Base-by-base conservation (phyloP, 1,140 invertebrate species). In the Teleogryllus occipitalis region DNA sequence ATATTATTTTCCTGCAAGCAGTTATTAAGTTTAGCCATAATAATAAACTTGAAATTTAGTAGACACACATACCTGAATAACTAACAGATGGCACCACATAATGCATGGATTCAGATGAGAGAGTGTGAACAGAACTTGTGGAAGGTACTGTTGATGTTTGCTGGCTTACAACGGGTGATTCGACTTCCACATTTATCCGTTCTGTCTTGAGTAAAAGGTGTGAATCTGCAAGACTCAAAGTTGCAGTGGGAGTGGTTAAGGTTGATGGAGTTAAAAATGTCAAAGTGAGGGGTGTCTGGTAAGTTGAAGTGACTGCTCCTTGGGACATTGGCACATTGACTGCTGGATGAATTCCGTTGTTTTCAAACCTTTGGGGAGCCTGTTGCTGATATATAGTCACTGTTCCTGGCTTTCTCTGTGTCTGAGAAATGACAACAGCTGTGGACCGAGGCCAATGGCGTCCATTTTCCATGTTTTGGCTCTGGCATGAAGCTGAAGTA, bases 131-230 rank as follows among this genome's bases (percentile, higher is more conserved):
- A 7, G 14, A 39, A 73, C 54, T 54, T 21, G 21, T 75, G 21
- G 12, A 14, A 21, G 74, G 46, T 12, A 27, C 74, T 75, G 74
- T 75, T 21, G 21, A 10, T 14, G 74, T 47, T 65, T 65, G 54
- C 14, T 47, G 47, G 48, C 48, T 47, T 48, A 73, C 0, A 8
- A 22, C 18, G 21, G 85, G 81, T 0, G 84, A 83, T 47, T 85
- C 83, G 18, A 85, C 84, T 72, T 86, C 85, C 78, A 85, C 82
- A 77, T 80, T 85, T 80, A 82, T 82, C 82, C 82, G 84, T 82
- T 77, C 80, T n/a, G 81, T 22, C 74, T 80, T 81, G n/a, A 81
- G 72, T 15, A 81, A 72, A 47, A 81, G 73, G 7, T 74, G 46
- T 21, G 79, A 75, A 39, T 79, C 74, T 47, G n/a, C 49, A 7